Evolutionary conservation across 2,888 invertebrate genomes (phyloP), one percentile per base, ranked within the genome.

Genomic region (Platycheirus albimanus): DNA sequence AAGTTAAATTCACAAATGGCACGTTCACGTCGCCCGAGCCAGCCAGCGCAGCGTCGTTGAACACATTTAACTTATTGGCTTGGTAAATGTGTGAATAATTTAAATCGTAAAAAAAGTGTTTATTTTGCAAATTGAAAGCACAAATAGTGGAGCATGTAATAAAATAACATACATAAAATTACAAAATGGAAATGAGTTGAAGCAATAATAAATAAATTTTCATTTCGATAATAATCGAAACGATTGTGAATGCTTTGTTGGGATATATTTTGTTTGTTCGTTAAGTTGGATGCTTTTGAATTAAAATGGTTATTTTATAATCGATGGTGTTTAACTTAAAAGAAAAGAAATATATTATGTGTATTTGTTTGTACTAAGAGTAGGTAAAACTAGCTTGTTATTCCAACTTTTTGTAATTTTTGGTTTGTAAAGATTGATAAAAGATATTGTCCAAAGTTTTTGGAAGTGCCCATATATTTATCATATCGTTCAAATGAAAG

Each of bases 71-170:
- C 11, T 58, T 58, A 36, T 36, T 38, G 24, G 2, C 38, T 28
- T 41, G 41, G 15, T 41, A 15, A 61, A 45, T 61, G 45, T 67
- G 30, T 30, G 43, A 30, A 33, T 41, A 41, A 56, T 41, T 58
- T 54, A 52, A 51, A 66, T 71, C 56, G 63, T 38, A 45, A 72
- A 61, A 72, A 61, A 47, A 74, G 24, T 74, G 74, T 79, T 79
- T 79, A 54, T 54, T 79, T 76, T 63, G 61, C 69, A 63, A 76
- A 70, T 54, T 75, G 47, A 54, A 69, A 69, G 51, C 56, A 56
- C 51, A 47, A 72, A 69, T 24, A 52, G 66, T 64, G 28, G 43
- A 61, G 66, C 45, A 52, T 47, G 45, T 24, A 52, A 51, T 36
- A 28, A n/a, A 52, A 51, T 8, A 63, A 33, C 13, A 69, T 66